Percentiles rank a stretch among this genome's conserved stretches.
phyloP scores from a whole-genome alignment of 2,113 vertebrate species.

The Neogobius melanostomus region DNA sequence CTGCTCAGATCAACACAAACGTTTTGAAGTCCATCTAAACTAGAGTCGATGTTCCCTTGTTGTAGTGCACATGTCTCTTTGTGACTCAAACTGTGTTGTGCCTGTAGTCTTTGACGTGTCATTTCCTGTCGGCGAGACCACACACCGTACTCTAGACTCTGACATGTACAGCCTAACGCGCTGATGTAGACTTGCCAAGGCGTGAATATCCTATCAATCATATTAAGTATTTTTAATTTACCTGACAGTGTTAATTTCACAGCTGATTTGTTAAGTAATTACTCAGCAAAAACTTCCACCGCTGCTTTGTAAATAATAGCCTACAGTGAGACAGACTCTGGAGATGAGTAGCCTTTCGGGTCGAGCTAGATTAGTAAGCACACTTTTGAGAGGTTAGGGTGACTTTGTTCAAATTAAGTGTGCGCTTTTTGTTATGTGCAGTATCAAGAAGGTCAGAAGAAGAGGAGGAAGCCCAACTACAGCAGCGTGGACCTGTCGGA shows the following conservation, averaged over 20 bases:
- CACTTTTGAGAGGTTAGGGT: slow-evolving; percentile 9
- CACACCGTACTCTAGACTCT: slow-evolving; percentile 33
- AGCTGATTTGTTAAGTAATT: slow-evolving; percentile 60
- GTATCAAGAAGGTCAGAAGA: slow-evolving; percentile 94
- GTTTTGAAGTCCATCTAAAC: neutral
- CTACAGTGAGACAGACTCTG: slow-evolving; percentile 13
- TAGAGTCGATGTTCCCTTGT: neutral
- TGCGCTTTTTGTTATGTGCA: slow-evolving; percentile 70
- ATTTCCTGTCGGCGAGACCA: slow-evolving; percentile 46
- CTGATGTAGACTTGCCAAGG: slow-evolving; percentile 42
- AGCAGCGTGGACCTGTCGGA: slow-evolving; percentile 97
- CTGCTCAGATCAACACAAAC: neutral
- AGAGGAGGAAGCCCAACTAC: slow-evolving; percentile 94
- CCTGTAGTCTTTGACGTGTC: slow-evolving; percentile 62
- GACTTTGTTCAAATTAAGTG: slow-evolving; percentile 19
- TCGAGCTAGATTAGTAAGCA: slow-evolving; percentile 20
- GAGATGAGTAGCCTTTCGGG: slow-evolving; percentile 26
- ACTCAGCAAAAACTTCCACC: slow-evolving; percentile 29
- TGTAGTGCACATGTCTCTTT: slow-evolving; percentile 48
- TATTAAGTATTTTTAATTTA: slow-evolving; percentile 56
- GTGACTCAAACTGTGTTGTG: slow-evolving; percentile 70
- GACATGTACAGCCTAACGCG: slow-evolving; percentile 46
- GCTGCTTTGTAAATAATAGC: slow-evolving; percentile 29
- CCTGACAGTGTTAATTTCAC: slow-evolving; percentile 69
- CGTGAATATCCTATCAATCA: slow-evolving; percentile 53